These are phyloP conservation scores for Lithobates sylvaticus DNA, from an alignment of 2,797 vertebrate genomes.

Conservation along the genomic window DNA sequence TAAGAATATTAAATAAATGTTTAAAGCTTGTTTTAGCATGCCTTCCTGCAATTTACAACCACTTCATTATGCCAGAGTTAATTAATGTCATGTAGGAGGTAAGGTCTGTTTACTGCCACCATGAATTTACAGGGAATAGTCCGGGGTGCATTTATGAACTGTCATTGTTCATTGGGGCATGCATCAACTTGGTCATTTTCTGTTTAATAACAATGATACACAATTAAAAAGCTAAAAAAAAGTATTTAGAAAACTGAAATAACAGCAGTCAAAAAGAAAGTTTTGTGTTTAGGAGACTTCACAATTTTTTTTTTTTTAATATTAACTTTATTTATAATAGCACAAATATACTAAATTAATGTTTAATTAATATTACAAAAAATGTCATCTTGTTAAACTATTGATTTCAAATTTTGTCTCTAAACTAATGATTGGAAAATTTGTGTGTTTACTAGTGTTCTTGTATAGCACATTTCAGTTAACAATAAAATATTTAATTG, in stretches of 20 bases:
- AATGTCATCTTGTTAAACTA: background rate
- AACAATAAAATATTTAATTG: constrained; percentile 59
- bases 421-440: constrained; percentile 35
- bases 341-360: background rate
- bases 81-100: background rate
- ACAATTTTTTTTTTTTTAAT: no score
- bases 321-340: no score
- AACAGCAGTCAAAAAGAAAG: background rate
- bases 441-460: background rate
- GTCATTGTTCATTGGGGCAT: background rate
- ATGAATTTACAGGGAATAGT: background rate
- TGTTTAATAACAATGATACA: no score
- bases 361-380: constrained; percentile 1
- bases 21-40: background rate
- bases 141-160: background rate
- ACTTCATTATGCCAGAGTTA: background rate
- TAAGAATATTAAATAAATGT: background rate
- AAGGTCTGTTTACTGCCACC: background rate
- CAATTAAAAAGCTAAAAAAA: background rate
- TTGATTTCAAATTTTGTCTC: background rate
- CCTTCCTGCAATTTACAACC: background rate
- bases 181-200: background rate
- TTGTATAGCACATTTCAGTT: constrained; percentile 43
- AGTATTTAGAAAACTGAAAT: background rate
- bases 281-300: background rate